Percentiles rank a stretch among this genome's conserved stretches.
Conservation (phyloP, 2,888 invertebrate genomes). For the Calameuta filiformis region DNA sequence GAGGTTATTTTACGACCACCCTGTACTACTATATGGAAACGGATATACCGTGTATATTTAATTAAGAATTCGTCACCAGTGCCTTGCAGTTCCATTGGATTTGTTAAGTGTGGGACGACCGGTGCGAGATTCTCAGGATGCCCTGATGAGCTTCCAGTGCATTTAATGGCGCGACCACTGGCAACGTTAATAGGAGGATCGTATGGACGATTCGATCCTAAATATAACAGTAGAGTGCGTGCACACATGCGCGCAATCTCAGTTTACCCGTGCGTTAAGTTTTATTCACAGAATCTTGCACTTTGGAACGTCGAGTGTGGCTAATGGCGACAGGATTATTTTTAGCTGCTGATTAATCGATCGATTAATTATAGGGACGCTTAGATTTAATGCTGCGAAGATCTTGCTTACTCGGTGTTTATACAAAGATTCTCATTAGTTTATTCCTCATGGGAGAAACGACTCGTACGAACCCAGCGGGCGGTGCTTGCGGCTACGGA, state of each 20-base stretch:
- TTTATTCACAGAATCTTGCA: conserved; percentile 16
- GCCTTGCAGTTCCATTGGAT: neutral
- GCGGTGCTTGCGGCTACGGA: neutral
- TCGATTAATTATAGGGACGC: neutral
- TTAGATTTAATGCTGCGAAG: neutral
- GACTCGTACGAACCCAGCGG: neutral
- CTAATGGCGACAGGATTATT: neutral
- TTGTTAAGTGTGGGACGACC: neutral
- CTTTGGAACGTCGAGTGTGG: conserved; percentile 21
- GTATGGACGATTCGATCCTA: neutral
- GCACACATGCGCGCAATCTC: neutral
- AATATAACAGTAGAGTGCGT: neutral
- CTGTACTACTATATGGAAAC: neutral
- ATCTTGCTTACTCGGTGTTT: neutral
- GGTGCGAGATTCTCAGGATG: neutral
- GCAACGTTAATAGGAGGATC: neutral
- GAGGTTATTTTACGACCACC: neutral
- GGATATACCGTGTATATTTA: too few relatives aligned
- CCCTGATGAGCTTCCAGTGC: neutral
- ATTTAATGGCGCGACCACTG: neutral
- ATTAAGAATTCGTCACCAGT: too few relatives aligned
- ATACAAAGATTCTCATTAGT: neutral
- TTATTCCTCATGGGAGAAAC: neutral
- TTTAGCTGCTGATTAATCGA: conserved; percentile 1
- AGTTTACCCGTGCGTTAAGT: neutral